These are phyloP conservation scores for Aphidius colemani DNA, from an alignment of 2,888 invertebrate genomes.

Conservation along the genomic window DNA sequence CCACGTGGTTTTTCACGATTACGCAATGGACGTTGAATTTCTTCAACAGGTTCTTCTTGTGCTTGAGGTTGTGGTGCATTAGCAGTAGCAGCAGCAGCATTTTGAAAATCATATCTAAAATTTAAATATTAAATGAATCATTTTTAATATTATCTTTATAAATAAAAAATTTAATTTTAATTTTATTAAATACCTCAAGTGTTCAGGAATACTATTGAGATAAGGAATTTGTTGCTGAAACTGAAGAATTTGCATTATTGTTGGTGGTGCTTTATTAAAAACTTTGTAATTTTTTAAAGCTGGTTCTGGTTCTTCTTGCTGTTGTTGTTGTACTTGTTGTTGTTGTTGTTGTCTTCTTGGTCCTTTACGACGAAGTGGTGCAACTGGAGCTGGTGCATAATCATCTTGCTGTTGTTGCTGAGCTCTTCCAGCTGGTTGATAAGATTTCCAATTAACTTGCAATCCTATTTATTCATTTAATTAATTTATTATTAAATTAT, in stretches of 20 bases:
- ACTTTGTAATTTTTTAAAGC: conserved; percentile 40
- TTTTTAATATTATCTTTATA: neutral
- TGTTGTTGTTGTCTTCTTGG: conserved; percentile 30
- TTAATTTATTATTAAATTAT: neutral
- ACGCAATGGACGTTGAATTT: conserved; percentile 37
- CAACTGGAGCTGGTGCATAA: conserved; percentile 31
- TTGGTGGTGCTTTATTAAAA: conserved; percentile 49
- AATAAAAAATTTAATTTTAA: neutral
- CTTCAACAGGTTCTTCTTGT: conserved; percentile 33
- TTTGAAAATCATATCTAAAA: conserved; percentile 30
- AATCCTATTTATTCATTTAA: conserved; percentile 41
- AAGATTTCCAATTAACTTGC: conserved; percentile 54
- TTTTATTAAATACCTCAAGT: conserved; percentile 41
- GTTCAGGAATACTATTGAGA: conserved; percentile 52
- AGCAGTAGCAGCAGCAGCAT: conserved; percentile 6
- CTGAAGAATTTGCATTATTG: conserved; percentile 51
- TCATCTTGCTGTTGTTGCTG: conserved; percentile 33
- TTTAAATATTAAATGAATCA: neutral
- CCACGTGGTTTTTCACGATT: conserved; percentile 44
- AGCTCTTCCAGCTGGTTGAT: conserved; percentile 39
- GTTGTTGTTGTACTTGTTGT: conserved; percentile 24
- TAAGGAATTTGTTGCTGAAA: conserved; percentile 56
- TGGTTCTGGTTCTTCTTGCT: conserved; percentile 5
- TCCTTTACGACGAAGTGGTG: conserved; percentile 29
- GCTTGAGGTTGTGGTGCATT: conserved; percentile 26